Evolutionary conservation across 2,113 vertebrate genomes (phyloP), one percentile per base, ranked within the genome.

Genomic region (Oxyruncus cristatus): DNA sequence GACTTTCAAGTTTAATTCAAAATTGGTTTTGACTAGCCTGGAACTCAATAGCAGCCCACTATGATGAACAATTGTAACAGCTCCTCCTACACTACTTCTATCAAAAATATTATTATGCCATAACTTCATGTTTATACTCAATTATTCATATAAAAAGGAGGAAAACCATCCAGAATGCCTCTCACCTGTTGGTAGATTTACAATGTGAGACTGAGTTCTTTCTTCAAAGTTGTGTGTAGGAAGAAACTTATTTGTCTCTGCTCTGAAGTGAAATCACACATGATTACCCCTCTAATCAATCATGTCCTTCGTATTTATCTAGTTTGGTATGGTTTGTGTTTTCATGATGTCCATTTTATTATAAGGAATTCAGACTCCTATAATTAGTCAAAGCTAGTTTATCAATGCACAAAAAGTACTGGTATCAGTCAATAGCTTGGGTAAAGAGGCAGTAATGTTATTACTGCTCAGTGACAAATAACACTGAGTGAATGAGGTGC

Each of bases 201-300:
- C 75, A 95, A 85, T 42, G 76, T 79, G 65, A 89, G 74, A 91
- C 14, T 44, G 33, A 68, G 12, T 87, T 96, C 32, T 61, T 96
- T 97, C 88, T 98, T 92, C 88, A 95, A 96, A 96, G 78, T 74
- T 95, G 42, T 46, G 61, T 32, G n/a, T 65, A 78, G 89, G 61
- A 82, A 93, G 35, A 95, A 93, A 87, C 58, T 93, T 56, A 95
- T 97, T 97, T 93, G 63, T 96, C 93, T 98, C 96, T 96, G 93
- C 88, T 96, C 82, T 95, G 93, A 95, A 97, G 91, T 90, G 72
- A 90, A 67, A 96, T 82, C 92, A 95, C 56, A 72, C 56, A 89
- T 33, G 41, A 95, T 91, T 88, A 95, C 83, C 79, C 79, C 37
- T 91, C 78, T 93, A 87, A 97, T 97, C 74, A 96, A 35, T 80